Percentiles rank a stretch among this genome's conserved stretches.
These are phyloP conservation scores for Drosophila parvula DNA, from an alignment of 1,140 invertebrate species.

Conservation along the genomic window DNA sequence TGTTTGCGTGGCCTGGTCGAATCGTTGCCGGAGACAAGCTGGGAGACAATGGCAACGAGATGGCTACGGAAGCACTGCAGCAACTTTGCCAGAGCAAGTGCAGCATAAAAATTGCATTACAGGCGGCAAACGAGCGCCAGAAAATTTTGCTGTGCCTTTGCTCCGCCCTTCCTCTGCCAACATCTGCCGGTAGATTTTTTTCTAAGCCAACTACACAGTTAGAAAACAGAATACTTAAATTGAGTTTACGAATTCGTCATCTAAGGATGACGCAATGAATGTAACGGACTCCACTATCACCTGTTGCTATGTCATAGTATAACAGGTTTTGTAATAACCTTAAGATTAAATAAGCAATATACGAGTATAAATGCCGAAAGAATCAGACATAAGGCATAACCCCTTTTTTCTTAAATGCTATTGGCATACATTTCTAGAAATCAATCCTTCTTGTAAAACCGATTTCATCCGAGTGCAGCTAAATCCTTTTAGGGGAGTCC, in stretches of 20 bases:
- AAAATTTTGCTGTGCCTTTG: conserved; percentile 47
- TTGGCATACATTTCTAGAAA: background rate
- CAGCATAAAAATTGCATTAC: conserved; percentile 81
- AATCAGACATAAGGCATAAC: background rate
- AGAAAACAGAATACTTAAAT: background rate
- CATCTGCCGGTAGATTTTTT: conserved; percentile 25
- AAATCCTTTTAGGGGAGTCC: background rate
- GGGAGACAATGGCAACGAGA: conserved; percentile 54
- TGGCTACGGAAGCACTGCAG: conserved; percentile 55
- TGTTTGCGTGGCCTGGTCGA: conserved; percentile 14
- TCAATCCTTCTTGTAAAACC: conserved; percentile 4
- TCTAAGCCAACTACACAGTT: background rate
- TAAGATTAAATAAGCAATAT: no score
- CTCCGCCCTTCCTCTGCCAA: conserved; percentile 10
- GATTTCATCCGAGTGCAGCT: conserved; percentile 26
- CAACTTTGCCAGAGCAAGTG: conserved; percentile 52
- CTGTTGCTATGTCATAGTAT: background rate
- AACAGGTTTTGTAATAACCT: background rate
- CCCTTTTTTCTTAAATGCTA: background rate
- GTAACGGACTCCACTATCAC: background rate
- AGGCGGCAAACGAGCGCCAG: conserved; percentile 45
- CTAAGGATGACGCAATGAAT: background rate
- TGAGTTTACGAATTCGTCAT: background rate
- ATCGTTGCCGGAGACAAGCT: conserved; percentile 16
- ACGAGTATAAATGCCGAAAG: background rate